Conservation (phyloP, 2,113 vertebrate genomes). For the Xenus cinereus region DNA sequence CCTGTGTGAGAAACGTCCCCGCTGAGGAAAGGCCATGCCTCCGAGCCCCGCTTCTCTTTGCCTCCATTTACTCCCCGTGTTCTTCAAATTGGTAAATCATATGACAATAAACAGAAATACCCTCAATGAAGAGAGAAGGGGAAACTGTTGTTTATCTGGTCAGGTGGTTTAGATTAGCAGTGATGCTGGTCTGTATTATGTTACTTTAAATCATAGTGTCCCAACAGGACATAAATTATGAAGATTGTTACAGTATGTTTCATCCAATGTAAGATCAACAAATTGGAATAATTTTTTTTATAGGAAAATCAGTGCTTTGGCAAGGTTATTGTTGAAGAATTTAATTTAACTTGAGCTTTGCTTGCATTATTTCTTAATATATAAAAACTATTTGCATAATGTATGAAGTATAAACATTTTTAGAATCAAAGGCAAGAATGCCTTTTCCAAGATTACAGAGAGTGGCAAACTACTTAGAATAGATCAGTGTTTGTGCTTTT, state of each 20-base stretch:
- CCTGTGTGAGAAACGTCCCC: slow-evolving; percentile 52
- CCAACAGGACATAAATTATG: slow-evolving; percentile 93
- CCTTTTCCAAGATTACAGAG: slow-evolving; percentile 62
- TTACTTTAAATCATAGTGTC: slow-evolving; percentile 94
- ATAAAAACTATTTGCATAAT: slow-evolving; percentile 82
- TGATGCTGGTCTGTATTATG: slow-evolving; percentile 91
- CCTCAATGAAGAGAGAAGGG: slow-evolving; percentile 78
- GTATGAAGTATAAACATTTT: slow-evolving; percentile 75
- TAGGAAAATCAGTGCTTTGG: slow-evolving; percentile 85
- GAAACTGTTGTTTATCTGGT: slow-evolving; percentile 85
- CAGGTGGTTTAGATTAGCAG: slow-evolving; percentile 97
- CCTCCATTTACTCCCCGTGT: slow-evolving; percentile 68
- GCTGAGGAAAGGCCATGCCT: slow-evolving; percentile 50
- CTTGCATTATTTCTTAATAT: slow-evolving; percentile 80
- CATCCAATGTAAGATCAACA: slow-evolving; percentile 85
- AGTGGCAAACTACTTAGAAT: slow-evolving; percentile 56
- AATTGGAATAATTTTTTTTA: slow-evolving; percentile 85
- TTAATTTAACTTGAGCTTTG: slow-evolving; percentile 78
- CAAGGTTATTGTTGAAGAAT: slow-evolving; percentile 78
- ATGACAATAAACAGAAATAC: slow-evolving; percentile 94
- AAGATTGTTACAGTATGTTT: slow-evolving; percentile 88
- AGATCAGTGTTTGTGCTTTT: slow-evolving; percentile 63
- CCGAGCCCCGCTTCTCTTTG: slow-evolving; percentile 56
- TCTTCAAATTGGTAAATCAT: slow-evolving; percentile 82
- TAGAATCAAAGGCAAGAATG: slow-evolving; percentile 70